Percentiles rank a stretch among this genome's conserved stretches.
Evolutionary conservation across 2,113 vertebrate species (phyloP).

Genomic region (Cranoglanis bouderius): DNA sequence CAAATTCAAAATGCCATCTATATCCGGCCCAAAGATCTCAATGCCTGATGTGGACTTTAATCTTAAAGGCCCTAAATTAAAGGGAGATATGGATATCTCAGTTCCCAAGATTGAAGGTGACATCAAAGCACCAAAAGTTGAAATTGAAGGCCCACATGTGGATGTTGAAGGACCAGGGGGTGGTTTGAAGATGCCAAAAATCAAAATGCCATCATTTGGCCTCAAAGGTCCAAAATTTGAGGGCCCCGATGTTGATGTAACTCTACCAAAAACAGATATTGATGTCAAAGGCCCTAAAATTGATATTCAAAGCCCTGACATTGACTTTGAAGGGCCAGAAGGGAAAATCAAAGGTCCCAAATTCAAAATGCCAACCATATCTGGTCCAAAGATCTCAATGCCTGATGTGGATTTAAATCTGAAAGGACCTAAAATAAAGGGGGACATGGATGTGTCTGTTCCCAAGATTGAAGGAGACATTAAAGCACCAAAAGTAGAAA

Average conservation of each 20-base stretch:
- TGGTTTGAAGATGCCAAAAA: slow-evolving; percentile 58
- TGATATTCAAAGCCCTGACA: slow-evolving; percentile 54
- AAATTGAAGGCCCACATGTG: slow-evolving; percentile 46
- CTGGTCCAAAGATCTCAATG: slow-evolving; percentile 65
- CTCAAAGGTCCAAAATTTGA: slow-evolving; percentile 25
- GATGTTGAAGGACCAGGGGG: slow-evolving; percentile 48
- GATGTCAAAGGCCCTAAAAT: slow-evolving; percentile 45
- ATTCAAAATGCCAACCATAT: slow-evolving; percentile 72
- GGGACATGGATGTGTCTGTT: background rate
- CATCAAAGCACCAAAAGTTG: slow-evolving; percentile 44
- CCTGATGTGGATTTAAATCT: slow-evolving; percentile 61
- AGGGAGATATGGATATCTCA: slow-evolving; percentile 31
- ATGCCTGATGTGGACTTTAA: slow-evolving; percentile 63
- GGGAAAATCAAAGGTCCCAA: slow-evolving; percentile 58
- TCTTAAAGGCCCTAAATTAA: slow-evolving; percentile 59
- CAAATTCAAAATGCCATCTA: slow-evolving; percentile 71
- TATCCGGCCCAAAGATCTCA: slow-evolving; percentile 65
- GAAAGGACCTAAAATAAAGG: slow-evolving; percentile 56
- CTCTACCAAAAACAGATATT: background rate
- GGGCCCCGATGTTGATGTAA: slow-evolving; percentile 37
- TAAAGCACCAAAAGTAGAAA: too few relatives aligned
- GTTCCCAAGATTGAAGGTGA: slow-evolving; percentile 37
- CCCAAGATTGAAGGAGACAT: too few relatives aligned
- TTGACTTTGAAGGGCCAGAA: slow-evolving; percentile 47
- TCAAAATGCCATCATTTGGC: slow-evolving; percentile 44